phyloP scores from a whole-genome alignment of 2,888 invertebrate genomes.

The Mesorhabditis spiculigera region DNA sequence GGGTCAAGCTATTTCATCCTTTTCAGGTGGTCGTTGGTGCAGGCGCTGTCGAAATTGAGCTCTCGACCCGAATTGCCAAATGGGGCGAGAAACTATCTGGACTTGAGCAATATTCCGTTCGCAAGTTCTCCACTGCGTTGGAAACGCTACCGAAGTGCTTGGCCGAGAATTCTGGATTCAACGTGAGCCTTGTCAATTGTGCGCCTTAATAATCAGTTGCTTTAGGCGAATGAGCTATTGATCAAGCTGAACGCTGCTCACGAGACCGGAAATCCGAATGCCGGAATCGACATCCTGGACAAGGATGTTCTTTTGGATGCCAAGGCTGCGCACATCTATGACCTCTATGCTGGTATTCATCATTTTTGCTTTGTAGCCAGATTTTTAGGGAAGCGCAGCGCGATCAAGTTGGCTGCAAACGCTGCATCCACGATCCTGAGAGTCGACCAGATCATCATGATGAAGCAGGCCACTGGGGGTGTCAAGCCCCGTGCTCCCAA shows the following conservation, averaged over 20 bases:
- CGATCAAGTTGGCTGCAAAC: constrained; percentile 86
- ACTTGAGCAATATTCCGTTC: constrained; percentile 90
- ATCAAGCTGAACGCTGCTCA: constrained; percentile 90
- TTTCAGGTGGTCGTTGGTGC: constrained; percentile 78
- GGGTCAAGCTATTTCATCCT: constrained; percentile 7
- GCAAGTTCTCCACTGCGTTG: constrained; percentile 80
- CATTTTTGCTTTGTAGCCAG: constrained; percentile 33
- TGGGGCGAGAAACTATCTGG: constrained; percentile 87
- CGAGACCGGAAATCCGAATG: constrained; percentile 76
- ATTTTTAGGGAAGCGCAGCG: constrained; percentile 78
- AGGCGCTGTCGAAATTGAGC: constrained; percentile 88
- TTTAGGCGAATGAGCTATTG: constrained; percentile 74
- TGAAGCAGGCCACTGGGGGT: constrained; percentile 64
- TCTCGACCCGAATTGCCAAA: constrained; percentile 79
- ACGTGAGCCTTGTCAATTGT: constrained; percentile 59
- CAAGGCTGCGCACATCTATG: constrained; percentile 74
- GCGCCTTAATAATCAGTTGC: neutral
- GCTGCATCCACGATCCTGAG: constrained; percentile 70
- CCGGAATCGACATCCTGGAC: constrained; percentile 76
- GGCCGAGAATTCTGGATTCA: constrained; percentile 88
- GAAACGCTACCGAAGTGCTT: constrained; percentile 86
- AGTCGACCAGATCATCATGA: constrained; percentile 66
- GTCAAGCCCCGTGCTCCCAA: constrained; percentile 60
- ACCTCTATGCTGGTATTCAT: constrained; percentile 68
- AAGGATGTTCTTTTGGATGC: constrained; percentile 66